A percentile compares a stretch with the other conserved stretches of the same genome.
Evolutionary conservation across 2,797 vertebrate genomes (phyloP).

Genomic region (Chaetophractus vellerosus): DNA sequence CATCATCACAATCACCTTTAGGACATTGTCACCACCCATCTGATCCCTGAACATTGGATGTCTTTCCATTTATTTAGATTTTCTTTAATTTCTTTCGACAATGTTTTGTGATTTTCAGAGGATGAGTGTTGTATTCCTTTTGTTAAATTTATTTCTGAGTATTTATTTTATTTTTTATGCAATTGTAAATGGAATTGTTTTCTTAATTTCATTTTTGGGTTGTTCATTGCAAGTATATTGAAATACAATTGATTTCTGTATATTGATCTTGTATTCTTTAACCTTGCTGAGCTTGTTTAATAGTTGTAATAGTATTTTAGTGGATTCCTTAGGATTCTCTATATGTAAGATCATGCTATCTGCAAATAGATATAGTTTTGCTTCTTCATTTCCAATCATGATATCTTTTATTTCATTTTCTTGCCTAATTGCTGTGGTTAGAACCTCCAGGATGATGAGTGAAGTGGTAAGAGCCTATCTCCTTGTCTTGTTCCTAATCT

Average conservation of each 20-base stretch:
- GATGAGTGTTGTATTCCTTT: neutral
- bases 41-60: neutral
- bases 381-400: neutral
- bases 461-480: too few relatives aligned
- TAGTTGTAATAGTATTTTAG: neutral
- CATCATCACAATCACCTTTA: neutral
- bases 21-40: neutral
- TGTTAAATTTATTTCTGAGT: neutral
- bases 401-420: neutral
- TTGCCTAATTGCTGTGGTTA: neutral
- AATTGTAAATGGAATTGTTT: neutral
- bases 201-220: neutral
- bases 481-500: too few relatives aligned
- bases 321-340: neutral
- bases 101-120: neutral
- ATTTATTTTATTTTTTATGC: neutral
- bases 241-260: neutral
- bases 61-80: neutral
- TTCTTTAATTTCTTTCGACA: neutral
- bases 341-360: too few relatives aligned
- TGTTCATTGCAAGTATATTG: neutral
- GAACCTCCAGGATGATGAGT: neutral
- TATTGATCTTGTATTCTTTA: neutral
- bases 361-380: neutral
- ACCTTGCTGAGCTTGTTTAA: neutral